Conservation (phyloP, 2,888 invertebrate genomes). For the Notodonta dromedarius region DNA sequence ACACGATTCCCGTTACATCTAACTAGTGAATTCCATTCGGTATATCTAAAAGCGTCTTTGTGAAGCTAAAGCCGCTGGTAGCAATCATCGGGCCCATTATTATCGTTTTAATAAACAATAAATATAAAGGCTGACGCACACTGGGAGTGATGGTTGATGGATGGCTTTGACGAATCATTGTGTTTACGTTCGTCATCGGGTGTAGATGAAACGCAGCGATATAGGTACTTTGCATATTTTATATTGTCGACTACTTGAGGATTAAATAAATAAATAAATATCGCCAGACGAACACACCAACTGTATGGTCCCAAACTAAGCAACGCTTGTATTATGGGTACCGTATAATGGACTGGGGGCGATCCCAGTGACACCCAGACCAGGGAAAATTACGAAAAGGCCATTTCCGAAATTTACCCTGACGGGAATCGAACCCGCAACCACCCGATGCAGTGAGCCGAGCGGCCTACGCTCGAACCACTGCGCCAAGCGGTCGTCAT, state of each 20-base stretch:
- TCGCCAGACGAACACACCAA: no score
- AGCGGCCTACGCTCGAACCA: no score
- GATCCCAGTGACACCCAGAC: no score
- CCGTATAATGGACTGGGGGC: no score
- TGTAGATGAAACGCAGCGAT: constrained; percentile 25
- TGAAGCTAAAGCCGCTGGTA: constrained; percentile 9
- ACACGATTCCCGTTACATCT: neutral
- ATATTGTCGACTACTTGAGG: constrained; percentile 12
- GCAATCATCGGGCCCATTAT: constrained; percentile 38
- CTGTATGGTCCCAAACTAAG: no score
- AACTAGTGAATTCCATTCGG: neutral
- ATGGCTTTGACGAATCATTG: constrained; percentile 51
- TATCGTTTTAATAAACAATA: constrained; percentile 41
- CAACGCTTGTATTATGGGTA: no score
- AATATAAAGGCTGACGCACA: constrained; percentile 40
- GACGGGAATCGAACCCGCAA: no score
- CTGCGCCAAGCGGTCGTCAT: no score
- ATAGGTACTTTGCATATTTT: constrained; percentile 20
- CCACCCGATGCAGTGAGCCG: no score
- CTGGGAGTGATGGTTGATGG: constrained; percentile 42
- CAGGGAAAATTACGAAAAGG: no score
- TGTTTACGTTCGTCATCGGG: constrained; percentile 39
- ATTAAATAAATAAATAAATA: no score
- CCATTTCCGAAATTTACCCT: no score
- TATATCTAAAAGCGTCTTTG: neutral